Conservation (phyloP, 2,113 vertebrate genomes). For the Ceyx cyanopectus region DNA sequence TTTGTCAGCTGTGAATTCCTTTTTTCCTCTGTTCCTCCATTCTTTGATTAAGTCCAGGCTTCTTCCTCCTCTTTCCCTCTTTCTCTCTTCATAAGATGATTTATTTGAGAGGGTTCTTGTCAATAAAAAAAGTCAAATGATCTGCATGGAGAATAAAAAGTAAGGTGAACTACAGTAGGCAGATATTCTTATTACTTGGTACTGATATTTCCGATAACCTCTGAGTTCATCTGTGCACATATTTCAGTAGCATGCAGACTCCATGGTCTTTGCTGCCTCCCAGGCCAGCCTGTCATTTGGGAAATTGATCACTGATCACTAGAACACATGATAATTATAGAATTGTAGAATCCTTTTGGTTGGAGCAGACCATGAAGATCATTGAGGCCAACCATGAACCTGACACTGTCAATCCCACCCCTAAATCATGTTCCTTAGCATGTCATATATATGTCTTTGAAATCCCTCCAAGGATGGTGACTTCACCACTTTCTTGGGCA, state of each 20-base stretch:
- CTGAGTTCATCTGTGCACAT: background rate
- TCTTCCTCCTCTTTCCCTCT: background rate
- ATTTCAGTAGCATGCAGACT: rapidly evolving
- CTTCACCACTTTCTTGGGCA: no score
- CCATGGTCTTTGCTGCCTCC: background rate
- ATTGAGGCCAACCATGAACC: no score
- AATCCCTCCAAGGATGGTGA: no score
- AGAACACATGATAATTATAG: background rate
- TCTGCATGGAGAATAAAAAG: background rate
- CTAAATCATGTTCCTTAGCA: no score
- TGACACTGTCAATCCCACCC: no score
- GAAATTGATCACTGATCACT: background rate
- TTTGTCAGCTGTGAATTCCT: conserved; percentile 4
- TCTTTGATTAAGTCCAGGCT: background rate
- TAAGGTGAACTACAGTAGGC: background rate
- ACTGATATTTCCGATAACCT: background rate
- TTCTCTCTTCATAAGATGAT: background rate
- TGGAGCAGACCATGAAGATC: no score
- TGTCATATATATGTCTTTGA: no score
- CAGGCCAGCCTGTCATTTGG: background rate
- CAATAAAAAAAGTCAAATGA: background rate
- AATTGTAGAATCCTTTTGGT: no score
- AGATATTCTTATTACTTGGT: background rate
- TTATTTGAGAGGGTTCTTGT: background rate
- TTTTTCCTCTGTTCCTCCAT: background rate